Evolutionary conservation across 2,888 invertebrate genomes (phyloP), one percentile per base, ranked within the genome.

Genomic region (Caenorhabditis sinica): DNA sequence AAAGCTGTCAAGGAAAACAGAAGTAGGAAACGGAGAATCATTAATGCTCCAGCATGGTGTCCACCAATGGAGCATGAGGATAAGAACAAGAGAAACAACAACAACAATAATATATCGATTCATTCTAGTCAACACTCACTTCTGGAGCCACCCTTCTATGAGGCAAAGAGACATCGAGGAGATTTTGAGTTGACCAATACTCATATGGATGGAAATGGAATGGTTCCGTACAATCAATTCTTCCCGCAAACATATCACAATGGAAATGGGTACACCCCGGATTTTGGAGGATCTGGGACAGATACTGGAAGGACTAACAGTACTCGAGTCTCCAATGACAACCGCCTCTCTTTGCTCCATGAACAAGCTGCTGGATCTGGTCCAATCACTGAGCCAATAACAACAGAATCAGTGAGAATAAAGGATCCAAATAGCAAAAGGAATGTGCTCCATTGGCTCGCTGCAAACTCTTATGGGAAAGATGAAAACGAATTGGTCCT

Each of bases 41-140:
- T 87, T n/a, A 51, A 63, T 13, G 88, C 88, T 2, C 76, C 75
- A 17, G 65, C 71, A 4, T 88, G 87, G 87, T 71, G 72, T 2
- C 88, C 88, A 25, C 87, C 88, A 5, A 84, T 76, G 23, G 83
- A 77, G 6, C 20, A 72, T 13, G 73, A 73, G 15, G 65, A 83
- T 8, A 51, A 53, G 53, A 68, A 30, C 17, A 53, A 63, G 3
- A 58, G 51, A 20, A 45, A 20, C 8, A 49, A 20, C 20, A n/a
- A 66, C 20, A 49, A 20, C 20, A n/a, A 66, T 25, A 23, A 51
- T 15, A 58, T 53, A 56, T 69, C 61, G 33, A 45, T 81, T 11
- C 61, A 60, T 15, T 71, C 75, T 1, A 75, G 80, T 36, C 83
- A 80, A 43, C 71, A 74, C 28, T 80, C 83, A 15, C 49, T 83